Conservation (phyloP, 2,888 invertebrate species). For the Hartigia nigra region DNA sequence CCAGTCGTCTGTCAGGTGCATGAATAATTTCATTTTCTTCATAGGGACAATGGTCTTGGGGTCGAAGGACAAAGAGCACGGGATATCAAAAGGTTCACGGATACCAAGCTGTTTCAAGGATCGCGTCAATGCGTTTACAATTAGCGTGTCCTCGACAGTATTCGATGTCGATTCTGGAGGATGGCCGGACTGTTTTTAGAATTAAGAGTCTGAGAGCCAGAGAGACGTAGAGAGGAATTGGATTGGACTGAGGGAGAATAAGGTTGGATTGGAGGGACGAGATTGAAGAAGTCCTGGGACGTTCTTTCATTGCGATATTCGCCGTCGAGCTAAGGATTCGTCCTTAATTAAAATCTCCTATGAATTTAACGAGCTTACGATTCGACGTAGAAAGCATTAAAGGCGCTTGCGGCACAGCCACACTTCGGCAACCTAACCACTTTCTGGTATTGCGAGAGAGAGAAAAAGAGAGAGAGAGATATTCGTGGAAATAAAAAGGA, state of each 20-base stretch:
- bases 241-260: neutral
- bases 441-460: neutral
- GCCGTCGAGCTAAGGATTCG: neutral
- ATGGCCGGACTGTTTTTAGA: neutral
- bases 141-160: constrained; percentile 27
- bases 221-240: neutral
- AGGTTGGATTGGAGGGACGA: neutral
- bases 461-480: neutral
- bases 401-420: neutral
- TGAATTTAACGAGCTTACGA: neutral
- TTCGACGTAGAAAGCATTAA: neutral
- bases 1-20: constrained; percentile 46
- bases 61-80: neutral
- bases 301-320: neutral
- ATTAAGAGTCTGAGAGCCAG: neutral
- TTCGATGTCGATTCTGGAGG: neutral
- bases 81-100: neutral
- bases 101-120: neutral
- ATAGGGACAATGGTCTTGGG: neutral
- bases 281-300: neutral
- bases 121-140: constrained; percentile 54
- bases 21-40: constrained; percentile 52
- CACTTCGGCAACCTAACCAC: neutral
- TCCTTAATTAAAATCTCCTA: neutral
- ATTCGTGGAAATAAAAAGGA: neutral